A percentile compares a stretch with the other conserved stretches of the same genome.
Evolutionary conservation across 2,113 vertebrate species (phyloP).

Genomic region (Neomonachus schauinslandi): DNA sequence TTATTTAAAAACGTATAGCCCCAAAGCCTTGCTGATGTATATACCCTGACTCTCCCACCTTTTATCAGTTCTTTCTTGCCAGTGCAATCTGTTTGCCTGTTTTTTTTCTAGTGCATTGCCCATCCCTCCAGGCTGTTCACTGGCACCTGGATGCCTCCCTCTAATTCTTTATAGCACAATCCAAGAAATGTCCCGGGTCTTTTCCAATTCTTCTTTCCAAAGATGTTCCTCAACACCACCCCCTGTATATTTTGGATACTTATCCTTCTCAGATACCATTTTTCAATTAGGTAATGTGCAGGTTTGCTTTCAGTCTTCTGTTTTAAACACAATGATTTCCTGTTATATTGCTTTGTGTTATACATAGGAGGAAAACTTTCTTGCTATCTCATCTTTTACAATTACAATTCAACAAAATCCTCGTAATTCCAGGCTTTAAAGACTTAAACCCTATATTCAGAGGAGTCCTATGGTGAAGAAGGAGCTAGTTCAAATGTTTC

Average conservation of each 20-base stretch:
- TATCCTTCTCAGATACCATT: neutral
- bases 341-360: neutral
- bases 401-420: neutral
- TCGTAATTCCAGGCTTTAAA: neutral
- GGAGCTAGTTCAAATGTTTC: conserved; percentile 38
- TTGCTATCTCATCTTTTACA: conserved; percentile 4
- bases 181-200: neutral
- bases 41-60: neutral
- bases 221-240: neutral
- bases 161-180: neutral
- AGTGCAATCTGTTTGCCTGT: conserved; percentile 32
- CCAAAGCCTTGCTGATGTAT: neutral
- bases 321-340: neutral
- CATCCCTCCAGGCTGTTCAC: conserved; percentile 30
- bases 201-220: neutral
- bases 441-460: neutral
- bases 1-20: neutral
- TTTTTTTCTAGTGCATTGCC: neutral
- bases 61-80: neutral
- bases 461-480: neutral
- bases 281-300: neutral
- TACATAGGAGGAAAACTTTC: neutral
- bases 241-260: neutral
- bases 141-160: neutral
- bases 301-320: neutral